These are phyloP conservation scores for Drepana arcuata DNA, from an alignment of 1,140 invertebrate species.

Conservation along the genomic window DNA sequence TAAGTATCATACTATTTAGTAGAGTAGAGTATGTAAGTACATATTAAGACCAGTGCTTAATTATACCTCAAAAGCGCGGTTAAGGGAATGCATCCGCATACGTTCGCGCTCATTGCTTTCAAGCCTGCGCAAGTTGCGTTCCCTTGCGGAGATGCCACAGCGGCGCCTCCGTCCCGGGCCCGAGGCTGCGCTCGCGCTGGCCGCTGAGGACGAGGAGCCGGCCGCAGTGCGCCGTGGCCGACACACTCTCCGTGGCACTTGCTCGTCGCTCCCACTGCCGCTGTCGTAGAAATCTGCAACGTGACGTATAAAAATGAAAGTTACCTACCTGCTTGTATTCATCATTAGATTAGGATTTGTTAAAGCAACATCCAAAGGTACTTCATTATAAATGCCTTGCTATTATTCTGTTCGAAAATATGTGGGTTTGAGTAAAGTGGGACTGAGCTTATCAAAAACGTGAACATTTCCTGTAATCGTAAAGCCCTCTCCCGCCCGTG, in stretches of 20 bases:
- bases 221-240: constrained; percentile 34
- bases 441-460: too few relatives aligned
- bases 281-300: constrained; percentile 56
- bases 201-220: constrained; percentile 35
- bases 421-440: too few relatives aligned
- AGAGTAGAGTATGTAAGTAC: too few relatives aligned
- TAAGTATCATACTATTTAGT: too few relatives aligned
- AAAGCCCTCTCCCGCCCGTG: too few relatives aligned
- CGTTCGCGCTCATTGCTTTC: constrained; percentile 94
- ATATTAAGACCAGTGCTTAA: too few relatives aligned
- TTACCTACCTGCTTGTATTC: too few relatives aligned
- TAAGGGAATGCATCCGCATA: constrained; percentile 93
- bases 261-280: constrained; percentile 48
- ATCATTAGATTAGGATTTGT: too few relatives aligned
- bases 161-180: constrained; percentile 60
- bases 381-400: too few relatives aligned
- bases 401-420: too few relatives aligned
- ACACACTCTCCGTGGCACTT: constrained; percentile 27
- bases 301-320: background rate
- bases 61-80: constrained; percentile 92
- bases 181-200: constrained; percentile 19
- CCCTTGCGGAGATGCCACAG: constrained; percentile 79
- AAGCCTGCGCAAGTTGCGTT: constrained; percentile 86
- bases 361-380: too few relatives aligned
- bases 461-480: too few relatives aligned